Evolutionary conservation across 2,888 invertebrate species (phyloP).

Genomic region (Linnaemya tessellans): DNA sequence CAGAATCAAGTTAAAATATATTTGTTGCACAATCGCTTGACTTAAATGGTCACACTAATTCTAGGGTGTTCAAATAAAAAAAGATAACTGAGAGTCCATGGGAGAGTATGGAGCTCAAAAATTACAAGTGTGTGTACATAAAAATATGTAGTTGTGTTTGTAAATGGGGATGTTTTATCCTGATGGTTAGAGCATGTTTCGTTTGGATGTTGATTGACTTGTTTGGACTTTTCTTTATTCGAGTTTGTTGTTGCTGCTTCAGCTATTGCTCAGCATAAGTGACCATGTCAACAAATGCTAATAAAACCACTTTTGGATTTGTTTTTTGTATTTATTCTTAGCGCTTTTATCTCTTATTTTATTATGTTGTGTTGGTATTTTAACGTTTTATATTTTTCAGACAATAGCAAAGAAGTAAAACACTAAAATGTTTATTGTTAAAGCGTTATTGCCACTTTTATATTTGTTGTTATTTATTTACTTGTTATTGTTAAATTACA

Average conservation of each 20-base stretch:
- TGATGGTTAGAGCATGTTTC: background rate
- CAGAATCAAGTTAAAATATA: too few species aligned
- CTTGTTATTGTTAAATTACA: conserved; percentile 60
- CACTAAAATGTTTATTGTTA: background rate
- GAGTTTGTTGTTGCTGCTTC: conserved; percentile 9
- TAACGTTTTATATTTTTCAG: conserved; percentile 2
- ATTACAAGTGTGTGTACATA: background rate
- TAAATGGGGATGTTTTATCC: background rate
- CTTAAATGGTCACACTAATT: conserved; percentile 3
- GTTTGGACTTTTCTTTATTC: conserved; percentile 3
- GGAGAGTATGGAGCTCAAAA: background rate
- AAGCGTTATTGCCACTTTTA: conserved; percentile 9
- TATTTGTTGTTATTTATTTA: conserved; percentile 22
- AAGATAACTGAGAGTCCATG: background rate
- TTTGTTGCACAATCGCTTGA: background rate
- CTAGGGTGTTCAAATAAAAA: background rate
- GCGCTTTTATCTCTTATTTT: background rate
- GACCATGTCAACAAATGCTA: conserved; percentile 63
- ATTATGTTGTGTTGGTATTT: conserved; percentile 5
- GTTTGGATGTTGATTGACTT: conserved; percentile 6
- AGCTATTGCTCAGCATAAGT: conserved; percentile 29
- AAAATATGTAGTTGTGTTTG: background rate
- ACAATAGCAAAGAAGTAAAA: conserved; percentile 2
- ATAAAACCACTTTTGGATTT: conserved; percentile 41
- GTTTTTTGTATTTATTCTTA: conserved; percentile 10